Evolutionary conservation across 2,888 invertebrate species (phyloP), one percentile per base, ranked within the genome.

Genomic region (Ectemnius continuus): DNA sequence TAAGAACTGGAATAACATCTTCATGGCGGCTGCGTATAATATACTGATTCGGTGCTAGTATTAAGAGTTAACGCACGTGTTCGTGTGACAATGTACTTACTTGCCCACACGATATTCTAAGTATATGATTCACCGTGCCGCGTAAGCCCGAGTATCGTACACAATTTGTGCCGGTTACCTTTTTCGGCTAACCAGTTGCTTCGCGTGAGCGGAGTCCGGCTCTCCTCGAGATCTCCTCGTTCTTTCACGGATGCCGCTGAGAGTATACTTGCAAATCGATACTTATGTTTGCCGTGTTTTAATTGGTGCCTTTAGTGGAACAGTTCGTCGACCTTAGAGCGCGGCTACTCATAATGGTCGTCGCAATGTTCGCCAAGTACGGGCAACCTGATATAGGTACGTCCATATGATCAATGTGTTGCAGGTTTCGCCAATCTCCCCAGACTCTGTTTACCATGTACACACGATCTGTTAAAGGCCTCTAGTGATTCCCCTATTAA

Each of bases 321-420:
- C 70, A 78, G 78, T 79, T 78, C 26, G 36, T 67, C 69, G 60
- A 76, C 67, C 70, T 58, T 65, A 60, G 62, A 69, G 70, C 69
- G 68, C 65, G 70, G 67, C 64, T 69, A 66, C 56, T 75, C 79
- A 80, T 62, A 76, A 90, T 90, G 89, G 89, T 88, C 71, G 78
- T 89, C 73, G 88, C 85, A 58, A 89, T 89, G 89, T 83, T 88
- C 67, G 78, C 88, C 65, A 85, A 87, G 67, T 89, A 88, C 77
- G 85, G 86, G 64, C 84, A 87, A 61, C 78, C 83, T 26, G 85
- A 88, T 76, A 81, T 86, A 85, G 89, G 89, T 90, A 87, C 58
- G 85, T 80, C 52, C 52, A 52, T 16, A 52, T 52, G 52, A 52
- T 52, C 52, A 58, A 58, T 58, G 58, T 20, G 16, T 58, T 58